These are phyloP conservation scores for Hydractinia echinata DNA, from an alignment of 30 jellyfish, hydroid and myxozoan genomes.

Conservation along the genomic window DNA sequence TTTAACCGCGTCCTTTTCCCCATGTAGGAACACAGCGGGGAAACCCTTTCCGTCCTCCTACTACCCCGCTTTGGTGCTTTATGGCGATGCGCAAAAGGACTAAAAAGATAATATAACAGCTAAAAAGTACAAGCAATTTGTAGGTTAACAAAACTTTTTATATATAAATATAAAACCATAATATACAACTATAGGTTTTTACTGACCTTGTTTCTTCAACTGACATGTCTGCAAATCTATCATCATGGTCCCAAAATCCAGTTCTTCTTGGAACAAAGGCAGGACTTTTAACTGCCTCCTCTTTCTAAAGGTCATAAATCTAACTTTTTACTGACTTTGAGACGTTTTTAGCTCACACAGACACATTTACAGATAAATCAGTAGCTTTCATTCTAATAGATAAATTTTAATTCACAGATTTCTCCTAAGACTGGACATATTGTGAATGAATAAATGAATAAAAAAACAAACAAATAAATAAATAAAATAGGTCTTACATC, in stretches of 20 bases:
- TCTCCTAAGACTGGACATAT: no score
- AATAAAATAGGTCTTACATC: no score
- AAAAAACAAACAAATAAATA: no score
- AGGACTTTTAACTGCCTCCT: conserved; percentile 14
- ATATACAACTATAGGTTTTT: neutral
- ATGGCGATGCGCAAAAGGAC: neutral
- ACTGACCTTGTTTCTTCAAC: conserved; percentile 70
- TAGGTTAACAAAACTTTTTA: neutral
- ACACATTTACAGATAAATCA: no score
- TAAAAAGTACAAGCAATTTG: neutral
- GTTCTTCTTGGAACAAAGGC: conserved; percentile 76
- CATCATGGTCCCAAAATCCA: conserved; percentile 88
- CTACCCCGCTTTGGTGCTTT: neutral
- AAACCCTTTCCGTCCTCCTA: neutral
- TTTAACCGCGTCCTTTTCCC: no score
- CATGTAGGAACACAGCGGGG: no score
- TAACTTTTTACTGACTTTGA: no score
- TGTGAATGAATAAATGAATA: no score
- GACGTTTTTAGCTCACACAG: no score
- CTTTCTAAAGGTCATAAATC: neutral
- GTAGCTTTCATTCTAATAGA: no score
- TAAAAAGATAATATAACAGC: no score
- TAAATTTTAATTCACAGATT: no score
- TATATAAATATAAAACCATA: neutral
- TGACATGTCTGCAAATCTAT: conserved; percentile 46